A percentile compares a stretch with the other conserved stretches of the same genome.
Conservation (phyloP, 2,797 vertebrate genomes). For the Tinamus major region DNA sequence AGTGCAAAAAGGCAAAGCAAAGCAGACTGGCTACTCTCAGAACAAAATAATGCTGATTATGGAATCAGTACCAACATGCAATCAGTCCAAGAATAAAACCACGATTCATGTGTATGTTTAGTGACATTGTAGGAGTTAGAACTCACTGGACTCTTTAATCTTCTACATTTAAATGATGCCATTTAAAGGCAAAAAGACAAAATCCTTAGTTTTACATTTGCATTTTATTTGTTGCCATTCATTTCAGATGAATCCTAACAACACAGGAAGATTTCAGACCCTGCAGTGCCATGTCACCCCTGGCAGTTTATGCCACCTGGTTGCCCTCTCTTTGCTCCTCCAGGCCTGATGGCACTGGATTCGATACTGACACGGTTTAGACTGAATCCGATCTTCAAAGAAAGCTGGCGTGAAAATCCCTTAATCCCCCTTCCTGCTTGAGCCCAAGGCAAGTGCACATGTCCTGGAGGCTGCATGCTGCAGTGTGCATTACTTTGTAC, state of each 20-base stretch:
- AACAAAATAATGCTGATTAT: neutral
- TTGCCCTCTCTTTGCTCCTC: neutral
- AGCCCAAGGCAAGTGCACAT: neutral
- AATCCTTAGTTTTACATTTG: conserved; percentile 11
- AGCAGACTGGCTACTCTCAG: neutral
- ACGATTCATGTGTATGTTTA: neutral
- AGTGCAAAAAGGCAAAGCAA: neutral
- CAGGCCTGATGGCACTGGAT: conserved; percentile 24
- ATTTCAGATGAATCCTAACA: conserved; percentile 44
- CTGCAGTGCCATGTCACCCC: neutral
- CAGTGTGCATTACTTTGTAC: neutral
- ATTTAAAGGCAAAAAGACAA: neutral
- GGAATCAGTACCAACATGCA: neutral
- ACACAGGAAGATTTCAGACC: conserved; percentile 11
- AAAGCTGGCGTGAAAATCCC: neutral
- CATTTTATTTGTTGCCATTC: conserved; percentile 15
- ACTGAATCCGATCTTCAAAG: conserved; percentile 48
- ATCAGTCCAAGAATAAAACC: neutral
- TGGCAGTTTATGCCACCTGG: conserved; percentile 1
- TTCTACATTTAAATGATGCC: neutral
- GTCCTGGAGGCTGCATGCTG: neutral
- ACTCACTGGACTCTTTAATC: neutral
- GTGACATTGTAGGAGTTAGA: neutral
- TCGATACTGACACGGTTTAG: conserved; percentile 59
- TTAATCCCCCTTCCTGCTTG: neutral